Conservation (phyloP, 2,113 vertebrate genomes). For the Bujurquina vittata region DNA sequence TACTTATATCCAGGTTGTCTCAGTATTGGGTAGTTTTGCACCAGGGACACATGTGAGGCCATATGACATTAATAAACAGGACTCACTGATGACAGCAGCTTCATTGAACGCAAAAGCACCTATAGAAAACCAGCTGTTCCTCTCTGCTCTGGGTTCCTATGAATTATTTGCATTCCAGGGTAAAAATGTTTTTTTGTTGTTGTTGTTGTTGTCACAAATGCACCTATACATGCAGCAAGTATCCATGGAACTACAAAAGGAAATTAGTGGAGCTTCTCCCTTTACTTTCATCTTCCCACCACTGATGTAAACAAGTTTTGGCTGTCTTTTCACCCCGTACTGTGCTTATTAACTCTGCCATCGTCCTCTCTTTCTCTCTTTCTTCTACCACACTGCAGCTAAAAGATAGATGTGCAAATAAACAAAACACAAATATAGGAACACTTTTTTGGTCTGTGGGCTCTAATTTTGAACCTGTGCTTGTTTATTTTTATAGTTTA, state of each 20-base stretch:
- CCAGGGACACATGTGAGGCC: not conserved
- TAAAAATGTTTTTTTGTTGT: not conserved
- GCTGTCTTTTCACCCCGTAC: slow-evolving; percentile 53
- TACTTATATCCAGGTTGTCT: not conserved
- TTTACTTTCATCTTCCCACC: slow-evolving; percentile 62
- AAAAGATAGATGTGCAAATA: not conserved
- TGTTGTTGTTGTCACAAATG: not conserved
- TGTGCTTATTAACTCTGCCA: slow-evolving; percentile 38
- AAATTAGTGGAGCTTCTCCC: slow-evolving; percentile 4
- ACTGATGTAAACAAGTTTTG: slow-evolving; percentile 49
- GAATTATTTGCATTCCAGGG: slow-evolving; percentile 8
- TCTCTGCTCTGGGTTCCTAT: slow-evolving; percentile 3
- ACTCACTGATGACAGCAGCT: not conserved
- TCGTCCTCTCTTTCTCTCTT: not conserved
- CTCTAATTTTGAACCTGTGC: not conserved
- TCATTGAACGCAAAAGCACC: not conserved
- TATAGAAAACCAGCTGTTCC: not conserved
- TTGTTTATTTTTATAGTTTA: not conserved
- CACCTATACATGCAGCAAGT: slow-evolving; percentile 11
- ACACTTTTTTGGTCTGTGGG: not conserved
- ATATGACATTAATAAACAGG: not conserved
- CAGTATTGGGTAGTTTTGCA: not conserved
- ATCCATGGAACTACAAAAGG: slow-evolving; percentile 9
- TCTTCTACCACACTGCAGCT: slow-evolving; percentile 1
- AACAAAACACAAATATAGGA: not conserved